A percentile compares a stretch with the other conserved stretches of the same genome.
Conservation (phyloP, 2,888 invertebrate species). For the Linnaemya vulpina region DNA sequence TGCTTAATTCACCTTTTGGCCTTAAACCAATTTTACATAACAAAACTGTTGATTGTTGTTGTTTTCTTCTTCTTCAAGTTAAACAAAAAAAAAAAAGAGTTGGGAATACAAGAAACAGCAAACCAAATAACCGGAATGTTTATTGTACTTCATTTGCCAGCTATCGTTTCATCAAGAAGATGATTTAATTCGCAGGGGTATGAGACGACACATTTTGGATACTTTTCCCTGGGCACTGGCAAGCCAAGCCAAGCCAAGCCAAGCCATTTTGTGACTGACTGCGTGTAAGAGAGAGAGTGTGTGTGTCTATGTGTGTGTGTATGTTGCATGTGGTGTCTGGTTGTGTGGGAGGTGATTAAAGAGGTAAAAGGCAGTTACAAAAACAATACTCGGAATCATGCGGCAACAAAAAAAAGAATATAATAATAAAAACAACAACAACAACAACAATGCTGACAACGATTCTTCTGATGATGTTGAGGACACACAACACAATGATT, state of each 20-base stretch:
- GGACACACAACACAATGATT: constrained; percentile 37
- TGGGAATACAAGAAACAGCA: not conserved
- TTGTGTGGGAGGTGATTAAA: constrained; percentile 64
- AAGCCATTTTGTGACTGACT: constrained; percentile 61
- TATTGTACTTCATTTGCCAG: constrained; percentile 77
- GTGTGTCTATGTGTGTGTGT: constrained; percentile 24
- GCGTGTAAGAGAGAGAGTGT: constrained; percentile 1
- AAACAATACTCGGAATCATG: constrained; percentile 55
- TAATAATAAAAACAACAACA: constrained; percentile 47
- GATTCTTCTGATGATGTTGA: constrained; percentile 5
- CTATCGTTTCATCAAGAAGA: constrained; percentile 79
- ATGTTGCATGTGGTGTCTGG: constrained; percentile 2
- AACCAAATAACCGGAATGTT: not conserved
- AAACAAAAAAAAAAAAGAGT: constrained; percentile 26
- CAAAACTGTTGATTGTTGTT: constrained; percentile 1
- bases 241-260: constrained; percentile 74
- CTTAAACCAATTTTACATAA: constrained; percentile 37
- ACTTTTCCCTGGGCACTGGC: constrained; percentile 51
- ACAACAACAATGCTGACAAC: constrained; percentile 32
- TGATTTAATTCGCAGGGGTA: constrained; percentile 77
- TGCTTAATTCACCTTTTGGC: constrained; percentile 44
- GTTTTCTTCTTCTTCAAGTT: no score
- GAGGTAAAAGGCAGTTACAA: constrained; percentile 65
- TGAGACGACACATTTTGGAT: constrained; percentile 62
- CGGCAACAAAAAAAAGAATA: not conserved